Base-by-base conservation (phyloP, 2,888 invertebrate genomes). In the Muscina levida region DNA sequence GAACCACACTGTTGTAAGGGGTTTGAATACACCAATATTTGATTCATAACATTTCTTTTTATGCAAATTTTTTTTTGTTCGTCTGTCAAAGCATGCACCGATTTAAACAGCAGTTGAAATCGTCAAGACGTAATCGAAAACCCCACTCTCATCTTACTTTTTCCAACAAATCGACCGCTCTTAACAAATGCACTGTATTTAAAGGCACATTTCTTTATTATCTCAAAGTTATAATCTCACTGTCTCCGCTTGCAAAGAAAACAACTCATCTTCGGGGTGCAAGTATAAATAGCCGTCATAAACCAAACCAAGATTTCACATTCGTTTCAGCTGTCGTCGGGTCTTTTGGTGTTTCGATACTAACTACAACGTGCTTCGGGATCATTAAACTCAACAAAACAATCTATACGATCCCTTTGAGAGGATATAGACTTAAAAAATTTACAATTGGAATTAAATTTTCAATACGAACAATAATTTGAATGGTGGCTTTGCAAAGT, bases 401-500 rank as follows among this genome's bases (percentile, higher is more conserved):
- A 46, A 53, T 57, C 15, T 31, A 31, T 31, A 31, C 31, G 31
- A 8, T 59, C 56, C 26, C 10, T 75, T 56, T 65, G 46, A 8
- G 24, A 42, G 46, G 26, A 46, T 37, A 53, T 11, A 24, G 22
- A 10, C 31, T 15, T 31, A 10, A 57, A 42, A 68, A 68, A 39
- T n/a, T n/a, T n/a, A n/a, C 1, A 59, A 37, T 67, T 72, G 19
- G 70, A 57, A 31, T 17, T 26, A 17, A 11, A 24, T 77, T 19
- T 66, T 71, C 15, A 31, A 37, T 59, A n/a, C 42, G 13, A 57
- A 74, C n/a, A 51, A 26, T 31, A 66, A 44, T 79, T 82, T 83
- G 83, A 83, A 83, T 83, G 83, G 79, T 83, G 71, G 51, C 65
- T 67, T 75, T 79, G 57, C 74, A 77, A 48, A 46, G 65, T 59